A percentile compares a stretch with the other conserved stretches of the same genome.
Conservation (phyloP, 2,113 vertebrate genomes). For the Tragelaphus buxtoni region DNA sequence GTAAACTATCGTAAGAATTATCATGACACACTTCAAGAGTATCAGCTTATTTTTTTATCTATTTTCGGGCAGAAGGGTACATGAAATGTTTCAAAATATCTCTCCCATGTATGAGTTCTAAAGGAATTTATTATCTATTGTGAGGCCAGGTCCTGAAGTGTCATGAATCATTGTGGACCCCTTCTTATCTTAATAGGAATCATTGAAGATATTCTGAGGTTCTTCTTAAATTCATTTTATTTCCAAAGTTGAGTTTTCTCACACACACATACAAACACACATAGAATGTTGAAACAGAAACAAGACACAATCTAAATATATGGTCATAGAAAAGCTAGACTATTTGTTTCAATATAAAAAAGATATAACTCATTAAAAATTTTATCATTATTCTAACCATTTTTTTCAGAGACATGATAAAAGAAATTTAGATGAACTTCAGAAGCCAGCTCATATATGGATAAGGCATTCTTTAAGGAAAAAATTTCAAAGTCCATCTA, state of each 20-base stretch:
- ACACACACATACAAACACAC: not conserved
- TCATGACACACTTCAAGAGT: not conserved
- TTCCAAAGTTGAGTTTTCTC: not conserved
- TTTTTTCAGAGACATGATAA: constrained; percentile 35
- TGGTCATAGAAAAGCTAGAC: not conserved
- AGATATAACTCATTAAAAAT: not conserved
- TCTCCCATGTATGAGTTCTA: not conserved
- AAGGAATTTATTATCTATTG: not conserved
- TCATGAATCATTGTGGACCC: not conserved
- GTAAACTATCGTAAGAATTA: not conserved
- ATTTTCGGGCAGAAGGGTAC: not conserved
- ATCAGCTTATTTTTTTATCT: not conserved
- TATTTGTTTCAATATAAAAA: not conserved
- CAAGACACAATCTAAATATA: not conserved
- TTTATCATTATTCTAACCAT: not conserved
- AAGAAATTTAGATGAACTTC: constrained; percentile 21
- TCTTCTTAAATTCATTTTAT: not conserved
- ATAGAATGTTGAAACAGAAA: not conserved
- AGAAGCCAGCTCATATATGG: constrained; percentile 24
- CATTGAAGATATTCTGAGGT: not conserved
- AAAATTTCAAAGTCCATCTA: not conserved
- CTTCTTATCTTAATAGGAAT: not conserved
- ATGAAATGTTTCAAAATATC: not conserved
- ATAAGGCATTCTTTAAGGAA: constrained; percentile 38
- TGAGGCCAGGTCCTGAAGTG: not conserved